Conservation (phyloP, 2,113 vertebrate species). For the Ellobius talpinus region DNA sequence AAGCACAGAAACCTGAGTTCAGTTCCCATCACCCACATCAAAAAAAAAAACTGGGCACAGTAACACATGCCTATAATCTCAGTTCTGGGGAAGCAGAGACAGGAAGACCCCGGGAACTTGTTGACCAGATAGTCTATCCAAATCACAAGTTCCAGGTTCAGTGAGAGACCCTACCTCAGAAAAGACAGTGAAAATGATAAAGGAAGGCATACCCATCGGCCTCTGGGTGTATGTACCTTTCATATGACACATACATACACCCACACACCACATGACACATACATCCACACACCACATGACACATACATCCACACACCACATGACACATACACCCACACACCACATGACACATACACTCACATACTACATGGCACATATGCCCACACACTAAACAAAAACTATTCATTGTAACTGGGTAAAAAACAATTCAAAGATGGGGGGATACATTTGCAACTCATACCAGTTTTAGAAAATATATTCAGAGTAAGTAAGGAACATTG, state of each 20-base stretch:
- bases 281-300: neutral
- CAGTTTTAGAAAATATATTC: neutral
- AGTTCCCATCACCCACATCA: neutral
- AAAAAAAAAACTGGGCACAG: neutral
- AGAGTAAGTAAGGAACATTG: neutral
- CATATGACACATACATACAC: neutral
- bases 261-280: neutral
- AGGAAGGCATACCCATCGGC: neutral
- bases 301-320: no score
- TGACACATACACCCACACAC: no score
- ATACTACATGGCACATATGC: no score
- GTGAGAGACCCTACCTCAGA: neutral
- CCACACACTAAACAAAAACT: neutral
- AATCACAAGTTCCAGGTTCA: neutral
- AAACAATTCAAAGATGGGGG: neutral
- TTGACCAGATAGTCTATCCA: neutral
- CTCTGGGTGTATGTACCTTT: neutral
- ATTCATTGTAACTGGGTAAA: neutral
- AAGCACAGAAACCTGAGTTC: neutral
- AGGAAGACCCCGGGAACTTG: neutral
- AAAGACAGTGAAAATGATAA: neutral
- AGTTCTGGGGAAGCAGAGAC: neutral
- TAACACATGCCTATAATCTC: neutral
- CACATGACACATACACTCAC: no score
- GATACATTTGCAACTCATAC: neutral